Evolutionary conservation across 2,797 vertebrate genomes (phyloP), one percentile per base, ranked within the genome.

Genomic region (Chloroceryle amazona): DNA sequence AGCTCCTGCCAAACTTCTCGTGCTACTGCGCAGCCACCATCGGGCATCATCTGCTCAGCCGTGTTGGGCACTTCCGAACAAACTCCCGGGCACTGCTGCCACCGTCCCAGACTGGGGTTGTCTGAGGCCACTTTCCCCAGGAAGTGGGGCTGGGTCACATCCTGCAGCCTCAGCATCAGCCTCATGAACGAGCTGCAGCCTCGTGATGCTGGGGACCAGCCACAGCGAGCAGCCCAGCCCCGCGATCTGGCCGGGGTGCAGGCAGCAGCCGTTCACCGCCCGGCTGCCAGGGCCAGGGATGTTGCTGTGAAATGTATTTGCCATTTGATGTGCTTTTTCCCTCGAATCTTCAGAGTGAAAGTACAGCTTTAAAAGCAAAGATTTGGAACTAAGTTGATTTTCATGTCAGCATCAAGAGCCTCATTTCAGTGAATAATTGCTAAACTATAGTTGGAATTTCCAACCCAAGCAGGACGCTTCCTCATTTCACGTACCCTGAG

Each of bases 341-440:
- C 35, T 76, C 65, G 37, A 70, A 78, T 74, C 47, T 57, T 49
- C 85, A 22, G 6, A 46, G 67, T 12, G 37, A 52, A 96, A 94
- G 60, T 8, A 49, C 3, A 5, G 39, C 67, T 80, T 85, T 89
- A 87, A 94, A 85, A 94, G 75, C 81, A 65, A 57, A 91, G 74
- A 89, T 67, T 49, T 91, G 68, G 60, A 91, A 57, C 81, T 22
- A 63, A 74, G 81, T 14, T 94, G 71, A 81, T 95, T 94, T 93
- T 83, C 31, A 2, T 21, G 41, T 51, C 94, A 88, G 81, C 68
- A 91, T 68, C 89, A 85, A 82, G 65, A 89, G 52, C 52, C 72
- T 75, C 58, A 31, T 88, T 96, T 35, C 87, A 58, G 75, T 62
- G 84, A 83, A 28, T 46, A 87, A 92, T 46, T 71, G 81, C 46